phyloP scores from a whole-genome alignment of 2,797 vertebrate genomes.

The Takifugu ocellatus region DNA sequence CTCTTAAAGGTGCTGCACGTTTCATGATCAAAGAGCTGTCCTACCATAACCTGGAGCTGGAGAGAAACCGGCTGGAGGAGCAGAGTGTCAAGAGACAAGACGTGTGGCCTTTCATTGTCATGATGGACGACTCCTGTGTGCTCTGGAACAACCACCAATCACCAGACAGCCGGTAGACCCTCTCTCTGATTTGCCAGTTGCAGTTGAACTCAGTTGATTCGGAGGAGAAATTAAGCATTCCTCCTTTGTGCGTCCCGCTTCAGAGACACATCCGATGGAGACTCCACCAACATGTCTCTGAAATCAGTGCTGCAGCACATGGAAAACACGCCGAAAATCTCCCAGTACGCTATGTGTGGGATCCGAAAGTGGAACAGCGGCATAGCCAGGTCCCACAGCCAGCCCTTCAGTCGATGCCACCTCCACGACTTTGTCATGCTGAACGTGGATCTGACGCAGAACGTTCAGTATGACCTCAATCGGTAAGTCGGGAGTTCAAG shows the following conservation, averaged over 20 bases:
- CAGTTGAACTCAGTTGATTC: not conserved
- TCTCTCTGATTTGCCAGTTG: not conserved
- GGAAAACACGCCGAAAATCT: conserved; percentile 92
- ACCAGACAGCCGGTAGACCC: conserved; percentile 78
- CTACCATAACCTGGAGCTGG: conserved; percentile 95
- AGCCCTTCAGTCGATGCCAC: conserved; percentile 88
- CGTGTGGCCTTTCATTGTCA: conserved; percentile 94
- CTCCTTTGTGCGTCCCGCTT: not conserved
- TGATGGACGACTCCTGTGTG: conserved; percentile 97
- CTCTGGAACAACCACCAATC: conserved; percentile 86
- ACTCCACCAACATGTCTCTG: conserved; percentile 84
- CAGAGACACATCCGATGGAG: conserved; percentile 78
- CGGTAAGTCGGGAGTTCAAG: conserved; percentile 73
- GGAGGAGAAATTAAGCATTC: not conserved
- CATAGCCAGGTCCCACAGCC: conserved; percentile 65
- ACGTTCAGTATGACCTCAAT: conserved; percentile 96
- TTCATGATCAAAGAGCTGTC: conserved; percentile 99
- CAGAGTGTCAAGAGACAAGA: conserved; percentile 89
- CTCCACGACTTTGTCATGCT: conserved; percentile 92
- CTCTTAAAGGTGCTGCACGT: conserved; percentile 86
- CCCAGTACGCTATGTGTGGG: conserved; percentile 89
- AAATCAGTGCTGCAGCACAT: conserved; percentile 90
- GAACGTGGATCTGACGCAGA: conserved; percentile 95
- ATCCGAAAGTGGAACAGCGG: conserved; percentile 90
- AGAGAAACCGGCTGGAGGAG: conserved; percentile 92